A percentile compares a stretch with the other conserved stretches of the same genome.
Evolutionary conservation across 1,140 invertebrate genomes (phyloP).

Genomic region (Drosophila arizonae): DNA sequence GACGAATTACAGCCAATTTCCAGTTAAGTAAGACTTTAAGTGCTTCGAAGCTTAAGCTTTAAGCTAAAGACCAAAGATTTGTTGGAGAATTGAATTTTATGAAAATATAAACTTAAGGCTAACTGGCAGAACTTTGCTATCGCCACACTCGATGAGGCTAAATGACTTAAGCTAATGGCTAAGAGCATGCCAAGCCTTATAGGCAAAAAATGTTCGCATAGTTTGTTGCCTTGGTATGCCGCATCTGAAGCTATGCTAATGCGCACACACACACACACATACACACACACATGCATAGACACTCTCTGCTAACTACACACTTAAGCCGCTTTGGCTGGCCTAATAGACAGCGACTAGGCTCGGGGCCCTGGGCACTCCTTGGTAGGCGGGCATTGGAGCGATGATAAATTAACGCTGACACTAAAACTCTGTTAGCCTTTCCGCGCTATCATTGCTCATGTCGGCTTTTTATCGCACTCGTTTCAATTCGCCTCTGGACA

Average conservation of each 20-base stretch:
- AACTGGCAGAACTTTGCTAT: background rate
- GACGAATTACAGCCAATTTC: background rate
- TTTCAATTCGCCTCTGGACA: slow-evolving; percentile 43
- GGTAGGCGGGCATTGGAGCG: background rate
- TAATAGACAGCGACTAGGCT: slow-evolving; percentile 21
- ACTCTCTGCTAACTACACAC: slow-evolving; percentile 31
- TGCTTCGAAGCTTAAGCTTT: too few relatives aligned
- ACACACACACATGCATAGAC: background rate
- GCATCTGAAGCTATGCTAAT: slow-evolving; percentile 35
- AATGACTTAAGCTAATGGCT: slow-evolving; percentile 15
- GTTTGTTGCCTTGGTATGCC: slow-evolving; percentile 9
- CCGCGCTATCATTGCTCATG: slow-evolving; percentile 69
- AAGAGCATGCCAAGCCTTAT: slow-evolving; percentile 14
- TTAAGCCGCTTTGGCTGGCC: slow-evolving; percentile 49
- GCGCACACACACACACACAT: slow-evolving; percentile 1
- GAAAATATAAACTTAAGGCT: background rate
- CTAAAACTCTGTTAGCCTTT: slow-evolving; percentile 76
- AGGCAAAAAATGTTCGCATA: slow-evolving; percentile 2
- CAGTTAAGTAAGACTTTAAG: background rate
- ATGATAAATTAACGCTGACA: slow-evolving; percentile 76
- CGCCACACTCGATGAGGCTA: background rate
- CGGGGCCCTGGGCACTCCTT: slow-evolving; percentile 7
- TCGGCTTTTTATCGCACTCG: slow-evolving; percentile 57
- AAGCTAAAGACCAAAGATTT: too few relatives aligned
- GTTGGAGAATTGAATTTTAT: too few relatives aligned